Conservation (phyloP, 53 echinoderm and acorn worm species). For the Arbacia lixula region DNA sequence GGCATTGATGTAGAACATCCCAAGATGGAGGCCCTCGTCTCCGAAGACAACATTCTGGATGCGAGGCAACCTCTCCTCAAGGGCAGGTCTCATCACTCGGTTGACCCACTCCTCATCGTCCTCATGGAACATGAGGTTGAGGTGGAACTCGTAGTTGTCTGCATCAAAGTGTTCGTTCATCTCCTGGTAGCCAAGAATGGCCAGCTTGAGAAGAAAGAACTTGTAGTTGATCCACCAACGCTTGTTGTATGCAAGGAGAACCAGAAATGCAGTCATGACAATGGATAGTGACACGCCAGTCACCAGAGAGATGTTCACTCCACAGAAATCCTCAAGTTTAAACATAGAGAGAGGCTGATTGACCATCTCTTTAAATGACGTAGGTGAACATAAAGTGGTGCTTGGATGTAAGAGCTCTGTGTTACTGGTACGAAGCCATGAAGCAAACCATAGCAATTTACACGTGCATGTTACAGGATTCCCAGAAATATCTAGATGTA, state of each 20-base stretch:
- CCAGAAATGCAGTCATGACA: too few species aligned
- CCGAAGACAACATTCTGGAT: constrained; percentile 12
- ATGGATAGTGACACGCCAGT: too few species aligned
- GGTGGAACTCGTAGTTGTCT: constrained; percentile 4
- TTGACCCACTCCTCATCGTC: constrained; percentile 2
- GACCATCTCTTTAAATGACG: too few species aligned
- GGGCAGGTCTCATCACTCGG: constrained; percentile 13
- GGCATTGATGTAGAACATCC: constrained; percentile 26
- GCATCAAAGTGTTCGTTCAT: constrained; percentile 6
- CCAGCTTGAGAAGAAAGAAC: constrained; percentile 32
- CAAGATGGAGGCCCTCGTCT: neutral
- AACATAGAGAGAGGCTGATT: too few species aligned
- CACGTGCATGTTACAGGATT: too few species aligned
- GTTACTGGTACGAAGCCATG: too few species aligned
- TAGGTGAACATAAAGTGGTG: too few species aligned
- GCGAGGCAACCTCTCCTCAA: constrained; percentile 31
- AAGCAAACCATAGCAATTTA: too few species aligned
- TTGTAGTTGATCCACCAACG: constrained; percentile 39
- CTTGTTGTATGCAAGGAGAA: constrained; percentile 10
- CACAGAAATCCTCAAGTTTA: neutral
- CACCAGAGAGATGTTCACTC: neutral
- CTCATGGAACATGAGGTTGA: constrained; percentile 38
- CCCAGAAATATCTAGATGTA: too few species aligned
- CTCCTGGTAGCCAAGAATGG: constrained; percentile 10
- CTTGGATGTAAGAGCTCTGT: too few species aligned